Conservation (phyloP, 1,140 invertebrate species). For the Drosophila ercepeae region DNA sequence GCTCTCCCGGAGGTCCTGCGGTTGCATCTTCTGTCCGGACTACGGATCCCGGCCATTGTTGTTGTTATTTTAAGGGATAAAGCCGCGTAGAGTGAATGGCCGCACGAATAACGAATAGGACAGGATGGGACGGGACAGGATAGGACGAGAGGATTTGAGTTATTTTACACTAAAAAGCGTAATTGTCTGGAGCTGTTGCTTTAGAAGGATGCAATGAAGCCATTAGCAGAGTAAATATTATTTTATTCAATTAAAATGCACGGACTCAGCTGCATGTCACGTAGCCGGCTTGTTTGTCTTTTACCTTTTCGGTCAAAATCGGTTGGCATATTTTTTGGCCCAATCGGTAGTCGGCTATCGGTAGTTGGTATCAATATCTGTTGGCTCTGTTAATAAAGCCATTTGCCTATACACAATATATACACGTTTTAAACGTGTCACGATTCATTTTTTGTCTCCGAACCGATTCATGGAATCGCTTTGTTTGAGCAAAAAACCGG, state of each 20-base stretch:
- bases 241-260: conserved; percentile 79
- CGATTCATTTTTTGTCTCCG: conserved; percentile 4
- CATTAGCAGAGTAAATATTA: conserved; percentile 78
- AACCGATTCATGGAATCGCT: conserved; percentile 4
- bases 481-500: conserved; percentile 24
- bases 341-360: neutral
- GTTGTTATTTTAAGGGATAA: conserved; percentile 53
- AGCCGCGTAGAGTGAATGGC: conserved; percentile 30
- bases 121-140: conserved; percentile 12
- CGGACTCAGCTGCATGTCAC: conserved; percentile 61
- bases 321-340: conserved; percentile 54
- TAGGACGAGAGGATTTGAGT: conserved; percentile 44
- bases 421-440: conserved; percentile 57
- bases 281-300: conserved; percentile 30
- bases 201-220: conserved; percentile 60
- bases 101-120: conserved; percentile 26
- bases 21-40: conserved; percentile 21
- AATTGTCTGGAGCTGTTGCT: conserved; percentile 48
- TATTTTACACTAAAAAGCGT: conserved; percentile 52
- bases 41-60: conserved; percentile 5
- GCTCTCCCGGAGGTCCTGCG: conserved; percentile 9
- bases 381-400: conserved; percentile 64
- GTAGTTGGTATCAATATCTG: conserved; percentile 26
- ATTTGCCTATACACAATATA: conserved; percentile 71
- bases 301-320: conserved; percentile 27